Evolutionary conservation across 1,140 invertebrate genomes (phyloP), one percentile per base, ranked within the genome.

Genomic region (Globodera ellingtonae): DNA sequence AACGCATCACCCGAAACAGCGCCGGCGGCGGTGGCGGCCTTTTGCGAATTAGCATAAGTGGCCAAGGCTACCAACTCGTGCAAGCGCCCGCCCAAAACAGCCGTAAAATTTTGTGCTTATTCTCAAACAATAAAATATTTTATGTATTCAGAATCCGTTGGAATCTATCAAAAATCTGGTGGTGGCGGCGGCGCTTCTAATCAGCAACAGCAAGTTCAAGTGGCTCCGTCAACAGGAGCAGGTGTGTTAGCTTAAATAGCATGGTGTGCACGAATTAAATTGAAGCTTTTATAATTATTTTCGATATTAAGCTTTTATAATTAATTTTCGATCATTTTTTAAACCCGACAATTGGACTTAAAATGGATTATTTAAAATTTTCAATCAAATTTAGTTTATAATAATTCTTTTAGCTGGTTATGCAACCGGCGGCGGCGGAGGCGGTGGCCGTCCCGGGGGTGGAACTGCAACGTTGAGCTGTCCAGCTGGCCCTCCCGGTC

Each of bases 391-490:
- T 35, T 35, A 35, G 35, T 35, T 35, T 35, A 35, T 35, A 35
- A 35, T 35, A 35, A 35, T 35, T 35, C 35, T 35, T n/a, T 35
- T 35, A 35, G 56, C 13, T 6, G 56, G 56, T 18, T 62, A 62
- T 62, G 10, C 56, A 18, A 18, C 5, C 18, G 15, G 13, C 18
- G 56, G n/a, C n/a, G n/a, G 9, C 8, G 15, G 8, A 7, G 15
- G 56, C 18, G 18, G 56, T 18, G 13, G 56, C 56, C 5, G 13
- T 18, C 18, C 56, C 18, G 56, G 18, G 6, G 72, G 80, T 50
- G 83, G 78, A 21, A 13, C 73, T 73, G 74, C 82, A 6, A 69
- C 74, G 21, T 67, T 80, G 3, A 82, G 52, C 15, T 73, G 79
- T 24, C 71, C 62, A 15, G 47, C 56, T 21, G 79, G 79, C 6